A percentile compares a stretch with the other conserved stretches of the same genome.
phyloP scores from a whole-genome alignment of 2,113 vertebrate genomes.

The Brachypteracias leptosomus region DNA sequence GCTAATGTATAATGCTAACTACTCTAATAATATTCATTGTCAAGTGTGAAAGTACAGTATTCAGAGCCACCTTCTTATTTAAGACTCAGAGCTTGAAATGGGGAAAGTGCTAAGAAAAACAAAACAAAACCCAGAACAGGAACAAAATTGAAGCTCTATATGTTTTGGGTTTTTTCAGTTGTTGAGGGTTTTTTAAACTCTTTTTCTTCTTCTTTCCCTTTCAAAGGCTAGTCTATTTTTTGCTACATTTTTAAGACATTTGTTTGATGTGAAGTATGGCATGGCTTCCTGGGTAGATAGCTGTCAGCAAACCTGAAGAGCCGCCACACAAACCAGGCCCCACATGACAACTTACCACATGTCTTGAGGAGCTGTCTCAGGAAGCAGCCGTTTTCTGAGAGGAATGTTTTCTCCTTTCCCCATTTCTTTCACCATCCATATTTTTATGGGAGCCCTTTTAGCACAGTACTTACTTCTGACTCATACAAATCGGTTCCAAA shows the following conservation, averaged over 20 bases:
- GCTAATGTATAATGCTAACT: not conserved
- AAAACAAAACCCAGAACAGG: not conserved
- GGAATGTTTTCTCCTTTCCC: not conserved
- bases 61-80: not conserved
- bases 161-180: not conserved
- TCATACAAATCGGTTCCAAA: conserved; percentile 52
- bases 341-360: not conserved
- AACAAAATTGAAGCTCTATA: not conserved
- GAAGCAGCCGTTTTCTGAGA: not conserved
- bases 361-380: not conserved
- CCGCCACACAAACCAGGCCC: not conserved
- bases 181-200: not conserved
- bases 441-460: conserved; percentile 15
- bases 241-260: not conserved
- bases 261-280: not conserved
- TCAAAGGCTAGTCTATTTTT: not conserved
- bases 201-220: not conserved
- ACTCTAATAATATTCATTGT: not conserved
- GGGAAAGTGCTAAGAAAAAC: not conserved
- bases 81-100: not conserved
- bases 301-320: not conserved
- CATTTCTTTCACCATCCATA: not conserved
- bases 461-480: conserved; percentile 56
- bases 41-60: not conserved
- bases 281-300: not conserved